Evolutionary conservation across 2,888 invertebrate species (phyloP).

Genomic region (Standfussiana lucernea): DNA sequence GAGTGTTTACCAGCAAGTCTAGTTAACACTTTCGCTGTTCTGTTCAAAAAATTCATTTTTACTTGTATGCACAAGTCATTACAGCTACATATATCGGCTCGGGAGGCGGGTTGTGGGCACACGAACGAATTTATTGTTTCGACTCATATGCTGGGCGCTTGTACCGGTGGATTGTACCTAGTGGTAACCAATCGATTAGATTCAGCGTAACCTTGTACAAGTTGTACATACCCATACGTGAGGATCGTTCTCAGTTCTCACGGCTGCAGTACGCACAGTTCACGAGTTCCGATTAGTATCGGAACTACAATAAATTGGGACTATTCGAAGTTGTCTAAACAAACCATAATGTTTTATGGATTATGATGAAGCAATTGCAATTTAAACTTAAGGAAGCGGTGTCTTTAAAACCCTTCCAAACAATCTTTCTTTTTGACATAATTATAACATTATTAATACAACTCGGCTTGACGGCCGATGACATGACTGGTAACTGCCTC

Average conservation of each 20-base stretch:
- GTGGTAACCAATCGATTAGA: conserved; percentile 25
- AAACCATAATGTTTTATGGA: neutral
- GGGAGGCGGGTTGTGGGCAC: too few species aligned
- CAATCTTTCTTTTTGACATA: too few species aligned
- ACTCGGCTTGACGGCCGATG: too few species aligned
- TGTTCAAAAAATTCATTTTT: too few species aligned
- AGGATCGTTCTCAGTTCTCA: conserved; percentile 40
- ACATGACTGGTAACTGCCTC: too few species aligned
- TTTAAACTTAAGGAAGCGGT: neutral
- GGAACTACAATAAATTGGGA: conserved; percentile 32
- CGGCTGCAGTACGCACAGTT: conserved; percentile 42
- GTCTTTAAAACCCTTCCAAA: neutral
- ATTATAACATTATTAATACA: too few species aligned
- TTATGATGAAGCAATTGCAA: neutral
- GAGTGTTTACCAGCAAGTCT: neutral
- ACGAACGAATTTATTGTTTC: too few species aligned
- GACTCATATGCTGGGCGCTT: too few species aligned
- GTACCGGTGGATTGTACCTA: neutral
- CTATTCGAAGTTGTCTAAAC: neutral
- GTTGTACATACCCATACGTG: conserved; percentile 12
- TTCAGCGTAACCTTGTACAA: conserved; percentile 38
- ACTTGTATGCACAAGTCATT: too few species aligned
- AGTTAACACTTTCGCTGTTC: too few species aligned
- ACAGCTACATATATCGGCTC: too few species aligned
- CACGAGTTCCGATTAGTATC: conserved; percentile 23